Base-by-base conservation (phyloP, 1,140 invertebrate genomes). In the Diachasma alloeum region DNA sequence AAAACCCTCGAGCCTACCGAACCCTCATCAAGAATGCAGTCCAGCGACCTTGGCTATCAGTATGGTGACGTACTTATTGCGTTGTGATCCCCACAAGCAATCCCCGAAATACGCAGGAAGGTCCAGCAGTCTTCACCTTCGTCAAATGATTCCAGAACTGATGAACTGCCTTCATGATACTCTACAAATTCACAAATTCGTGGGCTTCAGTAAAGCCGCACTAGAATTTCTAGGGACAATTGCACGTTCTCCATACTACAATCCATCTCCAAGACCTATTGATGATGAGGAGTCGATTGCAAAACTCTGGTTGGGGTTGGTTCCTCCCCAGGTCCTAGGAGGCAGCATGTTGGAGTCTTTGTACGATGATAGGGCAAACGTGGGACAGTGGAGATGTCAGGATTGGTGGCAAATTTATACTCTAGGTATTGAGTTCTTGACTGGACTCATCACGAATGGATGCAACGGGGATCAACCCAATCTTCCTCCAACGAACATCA, bases 321-420 rank as follows among this genome's bases (percentile, higher is more conserved):
- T 88, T 36, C 89, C 89, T n/a, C 89, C 89, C 0, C 53, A 72
- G 0, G 85, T 85, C 44, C 84, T 90, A n/a, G 84, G 84, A 0
- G 84, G 86, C 46, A 89, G 88, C 22, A 85, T 90, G 79, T 72
- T 89, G 9, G 79, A 85, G 31, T 86, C 81, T 10, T 74, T 89
- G 6, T 90, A 90, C 36, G 84, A 87, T 70, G 83, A 87, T 73
- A 78, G 72, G 36, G 78, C 80, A 15, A 79, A 78, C 46, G 83
- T 81, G 53, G 82, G 78, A 17, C 81, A 82, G 6, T 89, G 89
- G 89, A 83, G 84, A 10, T 90, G 88, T 74, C 87, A 88, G 59
- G 88, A 89, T 48, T 90, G 89, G 89, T 90, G 88, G 88, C 83
- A 85, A 0, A 67, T 90, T 17, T 90, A 90, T 17, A 87, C 88